Conservation (phyloP, 2,888 invertebrate species). For the Atethmia centrago region DNA sequence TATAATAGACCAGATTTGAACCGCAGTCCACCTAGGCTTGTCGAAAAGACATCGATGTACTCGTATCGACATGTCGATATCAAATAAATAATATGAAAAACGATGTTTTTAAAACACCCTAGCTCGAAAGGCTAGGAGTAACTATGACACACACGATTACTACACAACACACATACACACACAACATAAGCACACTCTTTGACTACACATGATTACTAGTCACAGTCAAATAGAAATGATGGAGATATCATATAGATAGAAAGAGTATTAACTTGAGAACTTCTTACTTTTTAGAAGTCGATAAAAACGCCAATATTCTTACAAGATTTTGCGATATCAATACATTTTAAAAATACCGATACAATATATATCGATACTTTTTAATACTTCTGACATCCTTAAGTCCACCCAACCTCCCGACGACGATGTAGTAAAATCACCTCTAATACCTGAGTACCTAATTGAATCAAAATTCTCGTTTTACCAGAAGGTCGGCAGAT, state of each 20-base stretch:
- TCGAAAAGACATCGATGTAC: neutral
- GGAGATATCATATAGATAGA: neutral
- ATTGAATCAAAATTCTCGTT: slow-evolving; percentile 56
- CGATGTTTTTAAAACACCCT: neutral
- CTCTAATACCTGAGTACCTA: slow-evolving; percentile 37
- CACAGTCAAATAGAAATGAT: neutral
- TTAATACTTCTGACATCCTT: neutral
- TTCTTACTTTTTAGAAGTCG: too few relatives aligned
- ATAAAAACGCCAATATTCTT: neutral
- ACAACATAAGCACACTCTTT: too few relatives aligned
- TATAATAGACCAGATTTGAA: slow-evolving; percentile 44
- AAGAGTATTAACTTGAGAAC: neutral
- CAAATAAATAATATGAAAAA: too few relatives aligned
- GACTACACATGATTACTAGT: neutral
- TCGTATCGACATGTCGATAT: neutral
- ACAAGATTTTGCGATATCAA: neutral
- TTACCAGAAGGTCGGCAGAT: slow-evolving; percentile 48
- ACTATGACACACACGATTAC: neutral
- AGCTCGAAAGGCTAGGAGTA: neutral
- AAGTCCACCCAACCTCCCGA: neutral
- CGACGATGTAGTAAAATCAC: slow-evolving; percentile 38
- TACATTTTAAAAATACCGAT: neutral
- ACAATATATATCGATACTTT: neutral
- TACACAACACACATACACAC: too few relatives aligned
- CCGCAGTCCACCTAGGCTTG: neutral